Percentiles rank a stretch among this genome's conserved stretches.
These are phyloP conservation scores for Agriotes lineatus DNA, from an alignment of 2,888 invertebrate genomes.

Conservation along the genomic window DNA sequence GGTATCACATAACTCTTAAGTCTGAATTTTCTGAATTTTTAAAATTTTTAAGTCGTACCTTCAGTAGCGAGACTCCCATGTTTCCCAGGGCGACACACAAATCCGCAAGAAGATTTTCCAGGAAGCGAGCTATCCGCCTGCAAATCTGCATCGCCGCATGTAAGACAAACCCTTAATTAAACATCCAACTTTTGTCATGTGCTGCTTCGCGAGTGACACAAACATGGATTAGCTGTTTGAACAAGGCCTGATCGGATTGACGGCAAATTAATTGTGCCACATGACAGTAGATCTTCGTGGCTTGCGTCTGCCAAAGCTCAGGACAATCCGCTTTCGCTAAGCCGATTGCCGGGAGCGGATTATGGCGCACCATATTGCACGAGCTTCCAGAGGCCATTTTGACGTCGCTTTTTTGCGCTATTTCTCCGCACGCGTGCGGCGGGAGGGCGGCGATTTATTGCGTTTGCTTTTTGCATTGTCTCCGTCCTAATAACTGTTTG, in stretches of 20 bases:
- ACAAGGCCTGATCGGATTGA: slow-evolving; percentile 64
- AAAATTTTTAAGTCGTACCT: too few species aligned
- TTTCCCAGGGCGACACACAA: too few species aligned
- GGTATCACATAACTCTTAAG: too few species aligned
- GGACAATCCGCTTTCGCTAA: slow-evolving; percentile 63
- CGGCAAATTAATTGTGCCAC: slow-evolving; percentile 65
- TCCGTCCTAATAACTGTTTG: neutral
- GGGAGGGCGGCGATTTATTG: slow-evolving; percentile 35
- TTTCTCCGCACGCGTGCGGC: slow-evolving; percentile 24
- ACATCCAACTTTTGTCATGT: slow-evolving; percentile 48
- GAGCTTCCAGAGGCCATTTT: slow-evolving; percentile 47
- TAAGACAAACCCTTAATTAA: slow-evolving; percentile 55
- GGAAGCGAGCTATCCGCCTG: neutral
- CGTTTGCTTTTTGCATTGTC: slow-evolving; percentile 27
- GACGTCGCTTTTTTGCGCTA: slow-evolving; percentile 28
- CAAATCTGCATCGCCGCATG: slow-evolving; percentile 14
- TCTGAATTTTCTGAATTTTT: too few species aligned
- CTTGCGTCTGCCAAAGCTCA: slow-evolving; percentile 55
- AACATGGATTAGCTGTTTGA: slow-evolving; percentile 64
- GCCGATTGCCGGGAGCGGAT: slow-evolving; percentile 58
- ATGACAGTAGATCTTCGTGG: slow-evolving; percentile 56
- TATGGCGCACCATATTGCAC: slow-evolving; percentile 54
- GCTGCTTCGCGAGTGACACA: slow-evolving; percentile 57
- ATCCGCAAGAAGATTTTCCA: too few species aligned
- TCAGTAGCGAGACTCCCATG: too few species aligned